Evolutionary conservation across 1,140 invertebrate genomes (phyloP), one percentile per base, ranked within the genome.

Genomic region (Drosophila bocqueti): DNA sequence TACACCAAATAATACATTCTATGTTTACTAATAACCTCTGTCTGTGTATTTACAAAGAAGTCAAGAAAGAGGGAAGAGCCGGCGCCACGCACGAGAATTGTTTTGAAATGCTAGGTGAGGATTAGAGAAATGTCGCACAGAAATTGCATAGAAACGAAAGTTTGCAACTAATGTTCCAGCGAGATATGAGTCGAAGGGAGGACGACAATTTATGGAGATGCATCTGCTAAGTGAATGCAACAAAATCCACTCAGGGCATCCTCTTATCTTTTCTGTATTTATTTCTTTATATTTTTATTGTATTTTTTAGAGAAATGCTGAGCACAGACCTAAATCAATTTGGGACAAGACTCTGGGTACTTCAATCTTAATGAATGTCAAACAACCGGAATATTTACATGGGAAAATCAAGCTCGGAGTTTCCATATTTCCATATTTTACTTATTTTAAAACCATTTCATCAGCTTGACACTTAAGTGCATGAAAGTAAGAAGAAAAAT

Each of bases 91-190:
- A 80, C 68, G 58, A 78, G 82, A 87, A 87, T 89, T 89, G 84
- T 89, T 89, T 81, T 74, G 77, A 75, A 80, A 89, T 83, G 72
- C 76, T 62, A 89, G 84, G 72, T 87, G 84, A 81, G 84, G 84
- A 87, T 89, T 89, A 83, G 76, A 81, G 76, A 80, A 83, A 83
- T 87, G 80, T 83, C 46, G 49, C 38, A 60, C 40, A 69, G 77
- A 67, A 84, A 83, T 83, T 76, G 76, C 71, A 83, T 72, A 63
- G 61, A 86, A 67, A 80, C 65, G 72, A 89, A 86, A 83, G 76
- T 86, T 83, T 87, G 71, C 71, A 47, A 68, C 62, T 83, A 84
- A 81, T 83, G 81, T 60, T 31, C 59, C 40, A 58, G 34, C 45
- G 29, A 77, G 74, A 67, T 60, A 67, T 76, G 62, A 42, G 49